A percentile compares a stretch with the other conserved stretches of the same genome.
These are phyloP conservation scores for Lasiurus borealis DNA, from an alignment of 2,113 vertebrate species.

Conservation along the genomic window DNA sequence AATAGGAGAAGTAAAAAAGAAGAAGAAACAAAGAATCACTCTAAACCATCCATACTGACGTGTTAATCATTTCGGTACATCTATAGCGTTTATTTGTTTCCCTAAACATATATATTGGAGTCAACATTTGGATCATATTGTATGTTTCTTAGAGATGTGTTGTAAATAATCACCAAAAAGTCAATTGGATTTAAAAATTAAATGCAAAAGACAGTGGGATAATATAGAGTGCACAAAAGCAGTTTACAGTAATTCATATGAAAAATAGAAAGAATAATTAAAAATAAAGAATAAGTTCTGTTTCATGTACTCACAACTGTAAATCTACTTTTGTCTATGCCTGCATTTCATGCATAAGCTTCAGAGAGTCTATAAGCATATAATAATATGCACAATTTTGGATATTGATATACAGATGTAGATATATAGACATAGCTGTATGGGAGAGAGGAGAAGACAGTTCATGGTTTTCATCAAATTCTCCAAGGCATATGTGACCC, in stretches of 20 bases:
- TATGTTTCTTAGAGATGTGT: not conserved
- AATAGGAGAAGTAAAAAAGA: not conserved
- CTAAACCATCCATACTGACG: not conserved
- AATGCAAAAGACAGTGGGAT: conserved; percentile 12
- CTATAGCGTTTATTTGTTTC: not conserved
- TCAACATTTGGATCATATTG: not conserved
- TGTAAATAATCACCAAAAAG: not conserved
- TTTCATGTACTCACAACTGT: not conserved
- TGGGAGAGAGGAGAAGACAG: not conserved
- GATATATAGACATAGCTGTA: not conserved
- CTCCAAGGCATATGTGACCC: not conserved
- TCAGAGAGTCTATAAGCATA: not conserved
- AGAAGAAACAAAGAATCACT: conserved; percentile 22
- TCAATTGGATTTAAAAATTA: not conserved
- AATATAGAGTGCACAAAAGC: not conserved
- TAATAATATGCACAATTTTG: not conserved
- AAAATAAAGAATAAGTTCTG: not conserved
- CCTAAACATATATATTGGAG: not conserved
- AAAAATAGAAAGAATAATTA: not conserved
- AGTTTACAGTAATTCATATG: not conserved
- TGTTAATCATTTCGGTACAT: not conserved
- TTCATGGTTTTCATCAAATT: conserved; percentile 33
- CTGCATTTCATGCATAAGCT: not conserved
- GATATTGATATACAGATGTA: not conserved
- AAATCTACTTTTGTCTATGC: not conserved